Evolutionary conservation across 2,113 vertebrate genomes (phyloP), one percentile per base, ranked within the genome.

Genomic region (Isichthys henryi): DNA sequence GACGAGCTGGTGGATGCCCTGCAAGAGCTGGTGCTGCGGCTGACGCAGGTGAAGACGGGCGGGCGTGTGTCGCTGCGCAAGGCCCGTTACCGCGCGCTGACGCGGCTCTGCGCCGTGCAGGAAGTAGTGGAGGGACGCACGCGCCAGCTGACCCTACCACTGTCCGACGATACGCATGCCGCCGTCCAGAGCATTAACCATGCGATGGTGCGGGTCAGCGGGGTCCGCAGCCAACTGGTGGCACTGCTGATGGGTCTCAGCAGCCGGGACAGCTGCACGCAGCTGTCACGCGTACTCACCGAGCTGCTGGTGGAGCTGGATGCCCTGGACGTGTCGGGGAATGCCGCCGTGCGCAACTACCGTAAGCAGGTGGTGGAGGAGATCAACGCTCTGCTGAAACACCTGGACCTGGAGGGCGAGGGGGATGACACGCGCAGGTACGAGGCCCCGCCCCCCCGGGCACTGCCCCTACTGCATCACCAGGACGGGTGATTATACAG

Each of bases 331-430:
- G 98, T 99, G 87, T 98, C 97, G 0, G 98, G 98, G 5, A 96
- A 88, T 27, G 94, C 96, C 0, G 97, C 97, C 0, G 96, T 99
- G 91, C 95, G 98, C 27, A 99, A 99, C 88, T 99, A 99, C 93
- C 95, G 98, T 45, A 98, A 97, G 88, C 98, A 98, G 92, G 98
- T 99, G 0, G 98, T 99, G 87, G 97, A 98, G 92, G 98, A 99
- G 92, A 99, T 99, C 90, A 98, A 99, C 92, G 96, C 96, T 23
- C 94, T 99, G 83, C 94, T 98, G 85, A 98, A 96, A 82, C 98
- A 98, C 45, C 94, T 99, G 91, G 98, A 99, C 91, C 93, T 98
- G 91, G 98, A 99, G 89, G 98, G 96, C 83, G 98, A 98, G 92
- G 98, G 97, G 8, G 96, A 98, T 52, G 95, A 87, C 49, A 87